Percentiles rank a stretch among this genome's conserved stretches.
Evolutionary conservation across 1,140 invertebrate genomes (phyloP).

Genomic region (Heliconius melpomene): DNA sequence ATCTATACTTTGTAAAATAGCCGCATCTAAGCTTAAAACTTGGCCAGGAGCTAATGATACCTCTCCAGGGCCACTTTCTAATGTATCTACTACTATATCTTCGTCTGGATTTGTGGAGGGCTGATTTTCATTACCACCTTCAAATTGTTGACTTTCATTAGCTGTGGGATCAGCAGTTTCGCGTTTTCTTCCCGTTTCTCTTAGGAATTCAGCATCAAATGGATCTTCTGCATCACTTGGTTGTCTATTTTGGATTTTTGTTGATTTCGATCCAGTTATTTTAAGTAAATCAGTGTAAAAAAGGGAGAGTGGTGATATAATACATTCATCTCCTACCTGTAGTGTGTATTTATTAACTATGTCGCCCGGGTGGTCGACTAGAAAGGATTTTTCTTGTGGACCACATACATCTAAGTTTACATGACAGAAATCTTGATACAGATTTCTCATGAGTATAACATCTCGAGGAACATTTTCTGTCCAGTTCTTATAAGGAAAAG

Average conservation of each 20-base stretch:
- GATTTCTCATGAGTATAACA: slow-evolving; percentile 88
- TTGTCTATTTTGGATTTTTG: slow-evolving; percentile 87
- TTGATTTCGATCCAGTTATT: slow-evolving; percentile 88
- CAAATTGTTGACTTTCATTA: slow-evolving; percentile 85
- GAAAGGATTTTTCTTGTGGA: slow-evolving; percentile 89
- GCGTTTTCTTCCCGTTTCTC: slow-evolving; percentile 90
- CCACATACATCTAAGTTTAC: slow-evolving; percentile 94
- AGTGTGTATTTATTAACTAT: slow-evolving; percentile 88
- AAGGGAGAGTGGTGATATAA: slow-evolving; percentile 93
- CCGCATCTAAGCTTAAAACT: slow-evolving; percentile 93
- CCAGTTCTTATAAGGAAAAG: slow-evolving; percentile 93
- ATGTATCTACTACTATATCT: slow-evolving; percentile 90
- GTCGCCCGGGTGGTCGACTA: slow-evolving; percentile 87
- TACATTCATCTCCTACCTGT: slow-evolving; percentile 95
- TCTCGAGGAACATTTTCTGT: slow-evolving; percentile 86
- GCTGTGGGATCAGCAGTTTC: slow-evolving; percentile 76
- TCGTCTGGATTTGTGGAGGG: slow-evolving; percentile 83
- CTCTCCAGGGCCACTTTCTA: slow-evolving; percentile 83
- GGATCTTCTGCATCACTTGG: slow-evolving; percentile 95
- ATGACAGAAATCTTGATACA: slow-evolving; percentile 96
- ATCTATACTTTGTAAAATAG: slow-evolving; percentile 95
- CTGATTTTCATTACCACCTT: slow-evolving; percentile 75
- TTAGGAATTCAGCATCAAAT: slow-evolving; percentile 94
- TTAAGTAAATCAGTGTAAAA: slow-evolving; percentile 95
- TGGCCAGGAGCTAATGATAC: slow-evolving; percentile 88